Evolutionary conservation across 2,113 vertebrate genomes (phyloP), one percentile per base, ranked within the genome.

Genomic region (Lasiurus cinereus): DNA sequence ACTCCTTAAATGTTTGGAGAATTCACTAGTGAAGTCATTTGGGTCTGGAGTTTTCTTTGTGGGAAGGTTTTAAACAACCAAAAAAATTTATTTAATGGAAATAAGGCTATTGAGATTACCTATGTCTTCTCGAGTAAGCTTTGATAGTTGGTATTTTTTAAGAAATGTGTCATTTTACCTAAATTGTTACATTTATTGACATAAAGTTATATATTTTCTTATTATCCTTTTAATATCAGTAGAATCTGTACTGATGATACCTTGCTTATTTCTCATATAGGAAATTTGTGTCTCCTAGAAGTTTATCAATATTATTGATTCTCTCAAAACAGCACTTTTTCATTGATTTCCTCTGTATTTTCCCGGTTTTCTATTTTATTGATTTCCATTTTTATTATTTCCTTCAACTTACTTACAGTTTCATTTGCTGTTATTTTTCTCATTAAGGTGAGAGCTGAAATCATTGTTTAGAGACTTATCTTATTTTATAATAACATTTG

Each of bases 321-420:
- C 11, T 52, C 76, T 76, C n/a, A 76, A 70, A 56, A 27, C 82
- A 78, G 15, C 11, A 67, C 66, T 33, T 56, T 72, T 50, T 29
- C 39, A 62, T 21, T 64, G 62, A 29, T 64, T 86, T 90, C 89
- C 56, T 67, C 52, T 48, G 3, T 80, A n/a, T 18, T 56, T 77
- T 79, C 56, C 31, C 10, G 48, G 11, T 52, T 66, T 52, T 43
- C 33, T 66, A n/a, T 64, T 76, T 54, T 27, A 83, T 43, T 43
- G 33, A 88, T 93, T 88, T 72, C 54, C 64, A 33, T 88, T 87
- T 79, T 80, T 69, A 79, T 39, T 52, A 73, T 69, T 84, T 74
- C 3, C 48, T 93, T 83, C 74, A 8, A 77, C 52, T 85, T 54
- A 77, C 52, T 85, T 54, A 52, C 48, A 69, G 6, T 56, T 80